Evolutionary conservation across 2,888 invertebrate genomes (phyloP).

Genomic region (Parnassius orleans): DNA sequence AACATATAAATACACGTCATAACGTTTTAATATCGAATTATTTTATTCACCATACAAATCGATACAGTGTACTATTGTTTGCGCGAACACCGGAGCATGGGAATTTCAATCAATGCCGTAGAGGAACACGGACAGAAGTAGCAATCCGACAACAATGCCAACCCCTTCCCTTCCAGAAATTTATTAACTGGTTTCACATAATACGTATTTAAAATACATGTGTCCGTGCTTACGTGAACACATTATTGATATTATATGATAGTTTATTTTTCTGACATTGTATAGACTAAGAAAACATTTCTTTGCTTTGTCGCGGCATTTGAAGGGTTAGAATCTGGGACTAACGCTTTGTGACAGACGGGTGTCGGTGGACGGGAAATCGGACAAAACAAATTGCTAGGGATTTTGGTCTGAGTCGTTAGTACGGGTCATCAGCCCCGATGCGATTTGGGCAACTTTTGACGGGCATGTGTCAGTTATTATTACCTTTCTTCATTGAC

Average conservation of each 20-base stretch:
- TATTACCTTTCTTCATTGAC: slow-evolving; percentile 72
- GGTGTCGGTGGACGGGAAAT: slow-evolving; percentile 39
- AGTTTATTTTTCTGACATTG: slow-evolving; percentile 73
- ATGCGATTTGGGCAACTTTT: slow-evolving; percentile 79
- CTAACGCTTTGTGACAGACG: slow-evolving; percentile 44
- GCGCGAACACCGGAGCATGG: slow-evolving; percentile 55
- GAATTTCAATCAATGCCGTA: slow-evolving; percentile 63
- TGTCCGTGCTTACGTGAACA: slow-evolving; percentile 69
- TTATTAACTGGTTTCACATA: slow-evolving; percentile 75
- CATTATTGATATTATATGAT: slow-evolving; percentile 81
- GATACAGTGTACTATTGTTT: slow-evolving; percentile 57
- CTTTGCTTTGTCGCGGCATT: slow-evolving; percentile 38
- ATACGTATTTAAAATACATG: slow-evolving; percentile 80
- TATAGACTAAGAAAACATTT: slow-evolving; percentile 53
- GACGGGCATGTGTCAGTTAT: slow-evolving; percentile 69
- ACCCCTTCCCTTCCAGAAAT: slow-evolving; percentile 49
- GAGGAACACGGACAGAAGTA: slow-evolving; percentile 30
- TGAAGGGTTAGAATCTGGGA: slow-evolving; percentile 45
- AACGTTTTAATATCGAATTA: slow-evolving; percentile 60
- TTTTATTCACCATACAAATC: slow-evolving; percentile 63
- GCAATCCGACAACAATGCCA: slow-evolving; percentile 45
- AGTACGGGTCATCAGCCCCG: slow-evolving; percentile 75
- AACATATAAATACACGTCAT: slow-evolving; percentile 67
- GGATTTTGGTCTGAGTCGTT: slow-evolving; percentile 78
- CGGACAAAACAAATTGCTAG: slow-evolving; percentile 54